Conservation (phyloP, 2,113 vertebrate genomes). For the Odocoileus virginianus region DNA sequence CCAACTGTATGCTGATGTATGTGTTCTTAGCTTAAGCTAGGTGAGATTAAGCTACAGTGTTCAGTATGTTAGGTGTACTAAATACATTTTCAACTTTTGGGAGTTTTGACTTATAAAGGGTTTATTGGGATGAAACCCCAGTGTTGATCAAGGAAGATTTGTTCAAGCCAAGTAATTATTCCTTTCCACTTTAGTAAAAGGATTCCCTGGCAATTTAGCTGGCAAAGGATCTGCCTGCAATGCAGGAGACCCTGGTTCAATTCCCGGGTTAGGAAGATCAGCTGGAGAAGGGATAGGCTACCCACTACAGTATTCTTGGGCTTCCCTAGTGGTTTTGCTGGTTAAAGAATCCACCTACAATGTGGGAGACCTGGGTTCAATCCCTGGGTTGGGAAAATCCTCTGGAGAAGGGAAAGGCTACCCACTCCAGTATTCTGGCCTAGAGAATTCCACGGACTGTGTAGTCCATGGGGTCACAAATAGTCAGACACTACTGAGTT, state of each 20-base stretch:
- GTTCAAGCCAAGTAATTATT: not conserved
- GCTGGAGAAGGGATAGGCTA: not conserved
- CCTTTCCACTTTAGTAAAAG: not conserved
- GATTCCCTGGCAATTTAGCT: not conserved
- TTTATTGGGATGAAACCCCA: not conserved
- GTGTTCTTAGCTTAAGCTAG: not conserved
- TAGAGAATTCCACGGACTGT: not conserved
- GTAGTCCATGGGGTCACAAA: not conserved
- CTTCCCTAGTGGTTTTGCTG: not conserved
- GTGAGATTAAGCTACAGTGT: not conserved
- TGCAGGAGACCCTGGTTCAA: not conserved
- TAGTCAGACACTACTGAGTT: not conserved
- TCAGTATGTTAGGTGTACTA: not conserved
- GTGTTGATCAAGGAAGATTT: not conserved
- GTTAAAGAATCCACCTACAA: not conserved
- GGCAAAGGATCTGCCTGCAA: not conserved
- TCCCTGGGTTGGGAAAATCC: not conserved
- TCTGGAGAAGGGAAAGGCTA: not conserved
- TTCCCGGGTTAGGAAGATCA: not conserved
- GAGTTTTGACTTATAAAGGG: not conserved
- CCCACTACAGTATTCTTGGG: not conserved
- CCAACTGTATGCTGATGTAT: not conserved
- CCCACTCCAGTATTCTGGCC: not conserved
- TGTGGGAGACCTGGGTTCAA: not conserved
- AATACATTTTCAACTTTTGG: not conserved